phyloP scores from a whole-genome alignment of 2,888 invertebrate species.

The Cephus pygmeus region DNA sequence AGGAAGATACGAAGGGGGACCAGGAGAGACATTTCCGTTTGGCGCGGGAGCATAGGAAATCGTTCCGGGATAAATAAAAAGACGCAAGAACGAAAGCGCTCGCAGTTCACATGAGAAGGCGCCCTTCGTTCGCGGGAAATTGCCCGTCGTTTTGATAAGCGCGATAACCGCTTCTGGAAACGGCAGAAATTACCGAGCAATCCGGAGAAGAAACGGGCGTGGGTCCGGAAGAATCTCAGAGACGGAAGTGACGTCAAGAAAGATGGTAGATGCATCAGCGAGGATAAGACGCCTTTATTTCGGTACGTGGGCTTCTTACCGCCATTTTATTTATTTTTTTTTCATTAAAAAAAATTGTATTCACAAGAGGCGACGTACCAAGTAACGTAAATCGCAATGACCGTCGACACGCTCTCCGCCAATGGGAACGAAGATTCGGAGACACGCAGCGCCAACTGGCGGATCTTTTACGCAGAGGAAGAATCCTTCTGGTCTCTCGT shows the following conservation, averaged over 20 bases:
- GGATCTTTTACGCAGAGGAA: background rate
- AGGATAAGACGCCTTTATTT: background rate
- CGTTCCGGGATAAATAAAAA: constrained; percentile 39
- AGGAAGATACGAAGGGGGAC: constrained; percentile 7
- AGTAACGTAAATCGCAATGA: constrained; percentile 16
- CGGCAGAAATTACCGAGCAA: constrained; percentile 1
- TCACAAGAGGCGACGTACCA: constrained; percentile 1
- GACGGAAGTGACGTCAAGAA: background rate
- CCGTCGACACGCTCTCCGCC: background rate
- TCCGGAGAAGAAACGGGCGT: background rate
- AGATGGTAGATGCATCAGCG: background rate
- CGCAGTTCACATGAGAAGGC: constrained; percentile 1
- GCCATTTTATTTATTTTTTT: background rate
- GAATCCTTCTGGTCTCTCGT: background rate
- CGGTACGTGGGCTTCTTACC: background rate
- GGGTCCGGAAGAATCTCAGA: background rate
- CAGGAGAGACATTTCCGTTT: constrained; percentile 38
- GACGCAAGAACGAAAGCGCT: constrained; percentile 33
- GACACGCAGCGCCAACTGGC: constrained; percentile 1
- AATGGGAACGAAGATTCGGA: background rate
- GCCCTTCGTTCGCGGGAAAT: constrained; percentile 32
- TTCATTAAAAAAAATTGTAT: background rate
- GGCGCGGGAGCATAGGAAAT: constrained; percentile 37
- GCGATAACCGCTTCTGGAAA: constrained; percentile 21
- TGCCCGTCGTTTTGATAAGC: constrained; percentile 33